Evolutionary conservation across 1,140 invertebrate species (phyloP).

Genomic region (Notospermus geniculatus): DNA sequence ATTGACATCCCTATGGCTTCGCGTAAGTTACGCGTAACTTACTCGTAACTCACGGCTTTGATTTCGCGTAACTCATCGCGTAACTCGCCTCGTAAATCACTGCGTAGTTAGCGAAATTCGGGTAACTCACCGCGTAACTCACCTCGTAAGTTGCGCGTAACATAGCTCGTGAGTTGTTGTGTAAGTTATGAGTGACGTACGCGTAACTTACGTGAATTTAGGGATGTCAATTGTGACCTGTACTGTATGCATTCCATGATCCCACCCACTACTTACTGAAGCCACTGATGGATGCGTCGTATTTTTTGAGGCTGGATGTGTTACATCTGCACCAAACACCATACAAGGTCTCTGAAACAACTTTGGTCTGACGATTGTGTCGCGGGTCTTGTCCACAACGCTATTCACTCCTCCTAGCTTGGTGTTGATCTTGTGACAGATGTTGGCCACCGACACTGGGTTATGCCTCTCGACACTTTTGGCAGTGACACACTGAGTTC

Average conservation of each 20-base stretch:
- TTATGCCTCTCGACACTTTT: background rate
- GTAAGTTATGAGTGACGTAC: too few relatives aligned
- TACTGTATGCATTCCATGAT: background rate
- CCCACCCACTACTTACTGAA: conserved; percentile 61
- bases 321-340: conserved; percentile 95
- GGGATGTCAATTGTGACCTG: too few relatives aligned
- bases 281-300: conserved; percentile 96
- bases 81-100: too few relatives aligned
- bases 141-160: too few relatives aligned
- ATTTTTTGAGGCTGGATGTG: conserved; percentile 95
- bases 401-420: background rate
- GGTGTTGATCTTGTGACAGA: background rate
- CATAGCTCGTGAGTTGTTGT: too few relatives aligned
- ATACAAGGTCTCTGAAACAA: conserved; percentile 79
- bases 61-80: too few relatives aligned
- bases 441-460: background rate
- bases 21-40: too few relatives aligned
- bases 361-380: background rate
- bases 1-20: too few relatives aligned
- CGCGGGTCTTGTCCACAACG: background rate
- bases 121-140: too few relatives aligned
- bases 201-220: too few relatives aligned
- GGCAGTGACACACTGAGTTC: background rate
- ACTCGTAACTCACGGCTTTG: too few relatives aligned
- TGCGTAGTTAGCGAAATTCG: too few relatives aligned